Evolutionary conservation across 1,140 invertebrate genomes (phyloP), one percentile per base, ranked within the genome.

Genomic region (Ruditapes philippinarum): DNA sequence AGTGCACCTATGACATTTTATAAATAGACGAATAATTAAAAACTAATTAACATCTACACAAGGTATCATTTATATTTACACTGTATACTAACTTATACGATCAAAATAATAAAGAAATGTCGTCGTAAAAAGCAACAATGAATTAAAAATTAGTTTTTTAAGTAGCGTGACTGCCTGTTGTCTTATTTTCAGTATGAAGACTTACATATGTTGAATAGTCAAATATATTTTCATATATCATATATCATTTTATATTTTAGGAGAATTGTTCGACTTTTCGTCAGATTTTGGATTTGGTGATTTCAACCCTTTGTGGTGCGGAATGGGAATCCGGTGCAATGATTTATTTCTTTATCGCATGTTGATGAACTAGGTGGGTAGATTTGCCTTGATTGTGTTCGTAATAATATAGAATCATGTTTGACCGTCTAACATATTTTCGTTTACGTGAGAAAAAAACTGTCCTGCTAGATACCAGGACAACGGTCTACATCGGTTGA

Each of bases 281-380:
- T 11, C 12, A 22, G 62, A 65, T 28, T 65, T 65, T 65, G 62
- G 62, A 4, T 65, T 65, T 31, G 62, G 62, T 31, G 62, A 65
- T 36, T 65, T 65, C 28, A 65, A 65, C 62, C 62, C 33, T 36
- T 31, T 65, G 62, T 65, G 62, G 62, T 65, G 62, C 33, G 62
- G 62, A 31, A 9, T 65, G n/a, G 62, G 62, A 7, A 65, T 65
- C 62, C 25, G 25, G 12, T 65, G 62, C n/a, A 7, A n/a, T 36
- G 33, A 36, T 7, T 65, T 65, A 19, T 31, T 65, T 1, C n/a
- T 65, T n/a, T n/a, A n/a, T n/a, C n/a, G n/a, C n/a, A n/a, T n/a
- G n/a, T n/a, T n/a, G n/a, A 12, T 51, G 9, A 51, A 51, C 49
- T 51, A 51, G 49, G 49, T 51, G 49, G 22, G 49, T 51, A n/a